phyloP scores from a whole-genome alignment of 30 jellyfish, hydroid and myxozoan species.

The Pelagia noctiluca region DNA sequence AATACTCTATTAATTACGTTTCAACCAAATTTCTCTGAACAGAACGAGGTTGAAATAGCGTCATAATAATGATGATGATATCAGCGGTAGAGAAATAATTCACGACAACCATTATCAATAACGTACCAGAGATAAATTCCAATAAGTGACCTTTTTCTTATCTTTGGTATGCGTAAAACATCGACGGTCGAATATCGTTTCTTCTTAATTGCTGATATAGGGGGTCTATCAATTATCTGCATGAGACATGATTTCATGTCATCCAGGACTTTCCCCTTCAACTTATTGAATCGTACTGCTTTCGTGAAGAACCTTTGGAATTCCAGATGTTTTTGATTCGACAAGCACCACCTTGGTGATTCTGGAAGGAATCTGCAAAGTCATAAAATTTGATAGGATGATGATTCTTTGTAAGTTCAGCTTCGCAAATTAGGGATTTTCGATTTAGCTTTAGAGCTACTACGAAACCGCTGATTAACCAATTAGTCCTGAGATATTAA shows the following conservation, averaged over 20 bases:
- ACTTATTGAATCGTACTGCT: slow-evolving; percentile 40
- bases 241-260: background rate
- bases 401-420: too few relatives aligned
- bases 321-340: slow-evolving; percentile 24
- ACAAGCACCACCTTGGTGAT: slow-evolving; percentile 72
- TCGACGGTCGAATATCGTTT: slow-evolving; percentile 33
- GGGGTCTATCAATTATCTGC: background rate
- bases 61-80: too few relatives aligned
- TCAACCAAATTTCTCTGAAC: too few relatives aligned
- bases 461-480: too few relatives aligned
- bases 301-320: background rate
- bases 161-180: slow-evolving; percentile 35
- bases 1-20: too few relatives aligned
- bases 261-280: background rate
- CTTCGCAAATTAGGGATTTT: too few relatives aligned
- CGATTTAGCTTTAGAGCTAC: too few relatives aligned
- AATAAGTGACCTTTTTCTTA: slow-evolving; percentile 52
- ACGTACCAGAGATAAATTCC: slow-evolving; percentile 70
- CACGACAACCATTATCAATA: too few relatives aligned
- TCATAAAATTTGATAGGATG: too few relatives aligned
- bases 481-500: too few relatives aligned
- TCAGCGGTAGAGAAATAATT: too few relatives aligned
- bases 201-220: background rate
- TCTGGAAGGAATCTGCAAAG: slow-evolving; percentile 50
- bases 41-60: too few relatives aligned